Conservation (phyloP, 1,140 invertebrate genomes). For the Teleogryllus occipitalis region DNA sequence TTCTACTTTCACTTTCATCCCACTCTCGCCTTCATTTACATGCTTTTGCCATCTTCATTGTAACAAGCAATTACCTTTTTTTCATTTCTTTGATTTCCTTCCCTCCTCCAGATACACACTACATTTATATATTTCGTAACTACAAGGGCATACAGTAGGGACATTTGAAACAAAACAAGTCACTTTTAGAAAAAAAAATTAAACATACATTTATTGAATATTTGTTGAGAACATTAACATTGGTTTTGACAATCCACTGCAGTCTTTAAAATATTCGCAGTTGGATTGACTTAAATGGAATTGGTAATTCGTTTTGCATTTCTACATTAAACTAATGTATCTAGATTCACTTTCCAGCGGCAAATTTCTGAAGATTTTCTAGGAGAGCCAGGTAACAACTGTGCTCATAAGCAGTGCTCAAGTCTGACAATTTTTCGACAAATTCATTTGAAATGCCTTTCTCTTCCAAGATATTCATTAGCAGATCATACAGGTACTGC, state of each 20-base stretch:
- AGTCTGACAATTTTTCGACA: constrained; percentile 72
- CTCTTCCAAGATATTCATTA: constrained; percentile 90
- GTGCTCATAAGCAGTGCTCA: constrained; percentile 86
- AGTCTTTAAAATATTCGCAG: neutral
- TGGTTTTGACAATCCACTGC: neutral
- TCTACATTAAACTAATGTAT: neutral
- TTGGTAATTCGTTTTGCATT: neutral
- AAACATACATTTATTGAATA: neutral
- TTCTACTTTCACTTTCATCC: too few species aligned
- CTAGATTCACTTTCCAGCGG: constrained; percentile 48
- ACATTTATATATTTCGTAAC: too few species aligned
- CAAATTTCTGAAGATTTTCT: constrained; percentile 78
- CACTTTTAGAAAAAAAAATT: too few species aligned
- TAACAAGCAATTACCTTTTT: too few species aligned
- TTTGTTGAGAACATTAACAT: neutral
- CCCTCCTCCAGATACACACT: too few species aligned
- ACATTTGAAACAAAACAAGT: too few species aligned
- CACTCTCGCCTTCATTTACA: too few species aligned
- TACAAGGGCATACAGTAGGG: too few species aligned
- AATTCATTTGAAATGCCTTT: constrained; percentile 89
- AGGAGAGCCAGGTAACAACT: constrained; percentile 76
- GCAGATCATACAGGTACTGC: constrained; percentile 84
- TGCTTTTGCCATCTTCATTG: too few species aligned
- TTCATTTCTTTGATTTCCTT: too few species aligned
- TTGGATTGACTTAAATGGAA: neutral